These are phyloP conservation scores for Bubo bubo DNA, from an alignment of 2,113 vertebrate species.

Conservation along the genomic window DNA sequence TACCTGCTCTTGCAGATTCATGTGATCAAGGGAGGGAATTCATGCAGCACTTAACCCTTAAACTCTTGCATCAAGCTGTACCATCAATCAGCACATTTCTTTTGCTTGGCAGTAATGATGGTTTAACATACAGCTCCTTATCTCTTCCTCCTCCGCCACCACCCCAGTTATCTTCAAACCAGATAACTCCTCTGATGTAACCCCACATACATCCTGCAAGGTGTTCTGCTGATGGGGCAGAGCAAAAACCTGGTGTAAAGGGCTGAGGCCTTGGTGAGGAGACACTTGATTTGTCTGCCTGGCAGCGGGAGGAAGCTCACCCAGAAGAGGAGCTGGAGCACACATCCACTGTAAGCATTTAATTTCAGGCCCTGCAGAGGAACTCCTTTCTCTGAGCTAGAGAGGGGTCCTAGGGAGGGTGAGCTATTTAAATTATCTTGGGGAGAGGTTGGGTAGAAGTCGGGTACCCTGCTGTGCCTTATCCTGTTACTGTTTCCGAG, in stretches of 20 bases:
- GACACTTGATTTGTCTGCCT: accelerated
- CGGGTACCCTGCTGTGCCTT: no score
- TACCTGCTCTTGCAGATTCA: background rate
- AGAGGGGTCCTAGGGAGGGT: background rate
- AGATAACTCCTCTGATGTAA: background rate
- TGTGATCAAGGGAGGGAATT: background rate
- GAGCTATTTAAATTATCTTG: background rate
- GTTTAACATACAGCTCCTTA: accelerated
- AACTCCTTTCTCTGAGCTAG: background rate
- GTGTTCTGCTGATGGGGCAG: background rate
- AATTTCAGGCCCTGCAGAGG: background rate
- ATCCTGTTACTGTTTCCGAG: background rate
- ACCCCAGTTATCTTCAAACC: background rate
- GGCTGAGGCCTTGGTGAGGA: background rate
- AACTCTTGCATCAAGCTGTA: background rate
- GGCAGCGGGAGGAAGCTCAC: background rate
- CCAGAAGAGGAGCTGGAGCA: background rate
- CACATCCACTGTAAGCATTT: accelerated
- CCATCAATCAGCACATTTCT: accelerated
- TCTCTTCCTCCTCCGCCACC: background rate
- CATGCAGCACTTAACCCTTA: background rate
- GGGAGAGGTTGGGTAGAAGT: background rate
- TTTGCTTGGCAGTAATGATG: background rate
- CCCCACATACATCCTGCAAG: accelerated
- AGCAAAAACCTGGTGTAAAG: background rate